Evolutionary conservation across 2,888 invertebrate genomes (phyloP).

Genomic region (Agrochola lychnidis): DNA sequence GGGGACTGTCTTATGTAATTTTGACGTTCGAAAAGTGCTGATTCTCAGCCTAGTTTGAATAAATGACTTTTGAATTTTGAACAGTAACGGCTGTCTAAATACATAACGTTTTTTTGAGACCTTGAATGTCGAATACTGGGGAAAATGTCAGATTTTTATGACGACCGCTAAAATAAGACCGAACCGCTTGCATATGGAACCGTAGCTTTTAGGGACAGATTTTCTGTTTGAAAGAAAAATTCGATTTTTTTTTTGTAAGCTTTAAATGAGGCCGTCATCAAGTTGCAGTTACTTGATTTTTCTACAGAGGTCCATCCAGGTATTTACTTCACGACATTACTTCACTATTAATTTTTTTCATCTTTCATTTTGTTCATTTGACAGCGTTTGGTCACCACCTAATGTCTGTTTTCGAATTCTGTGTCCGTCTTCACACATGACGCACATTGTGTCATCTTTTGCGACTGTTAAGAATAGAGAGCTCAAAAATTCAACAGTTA

Average conservation of each 20-base stretch:
- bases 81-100: no score
- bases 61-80: no score
- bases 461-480: background rate
- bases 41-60: no score
- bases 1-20: no score
- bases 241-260: background rate
- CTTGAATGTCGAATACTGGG: no score
- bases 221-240: background rate
- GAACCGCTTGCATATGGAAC: no score
- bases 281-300: background rate
- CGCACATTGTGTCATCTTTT: background rate
- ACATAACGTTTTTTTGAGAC: no score
- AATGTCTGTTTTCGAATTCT: background rate
- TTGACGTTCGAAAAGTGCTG: no score
- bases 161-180: no score
- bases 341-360: background rate
- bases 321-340: background rate
- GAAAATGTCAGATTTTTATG: no score
- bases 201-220: no score
- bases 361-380: background rate
- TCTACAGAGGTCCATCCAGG: background rate
- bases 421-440: background rate
- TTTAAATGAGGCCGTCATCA: background rate
- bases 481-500: background rate
- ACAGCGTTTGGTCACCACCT: background rate